Percentiles rank a stretch among this genome's conserved stretches.
phyloP scores from a whole-genome alignment of 2,113 vertebrate species.

The Kryptolebias marmoratus region DNA sequence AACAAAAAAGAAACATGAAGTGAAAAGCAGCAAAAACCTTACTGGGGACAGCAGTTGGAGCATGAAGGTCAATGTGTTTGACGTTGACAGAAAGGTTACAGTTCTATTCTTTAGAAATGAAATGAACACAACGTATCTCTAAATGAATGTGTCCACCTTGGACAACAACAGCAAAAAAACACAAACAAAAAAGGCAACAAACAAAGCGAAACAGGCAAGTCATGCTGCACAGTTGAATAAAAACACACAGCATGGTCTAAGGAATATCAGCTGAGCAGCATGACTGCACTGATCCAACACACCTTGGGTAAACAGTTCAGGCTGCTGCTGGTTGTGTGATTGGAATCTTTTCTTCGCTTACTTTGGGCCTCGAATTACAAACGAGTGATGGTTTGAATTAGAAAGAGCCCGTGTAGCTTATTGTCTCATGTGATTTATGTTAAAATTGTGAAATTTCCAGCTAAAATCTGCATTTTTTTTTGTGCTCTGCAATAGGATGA shows the following conservation, averaged over 20 bases:
- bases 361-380: background rate
- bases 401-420: background rate
- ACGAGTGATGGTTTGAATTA: background rate
- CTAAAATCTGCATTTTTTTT: too few species aligned
- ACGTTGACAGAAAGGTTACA: background rate
- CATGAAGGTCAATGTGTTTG: background rate
- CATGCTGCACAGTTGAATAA: background rate
- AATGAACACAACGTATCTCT: background rate
- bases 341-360: constrained; percentile 11
- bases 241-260: background rate
- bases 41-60: background rate
- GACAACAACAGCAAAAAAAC: background rate
- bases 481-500: too few species aligned
- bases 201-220: background rate
- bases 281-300: background rate
- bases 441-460: too few species aligned
- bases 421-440: too few species aligned
- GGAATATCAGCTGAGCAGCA: background rate
- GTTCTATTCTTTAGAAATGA: constrained; percentile 1
- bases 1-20: background rate
- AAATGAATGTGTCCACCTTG: background rate
- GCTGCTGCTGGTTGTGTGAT: background rate
- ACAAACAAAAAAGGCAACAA: too few species aligned
- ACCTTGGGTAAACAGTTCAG: background rate
- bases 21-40: background rate